Evolutionary conservation across 2,797 vertebrate genomes (phyloP), one percentile per base, ranked within the genome.

Genomic region (Columba guinea): DNA sequence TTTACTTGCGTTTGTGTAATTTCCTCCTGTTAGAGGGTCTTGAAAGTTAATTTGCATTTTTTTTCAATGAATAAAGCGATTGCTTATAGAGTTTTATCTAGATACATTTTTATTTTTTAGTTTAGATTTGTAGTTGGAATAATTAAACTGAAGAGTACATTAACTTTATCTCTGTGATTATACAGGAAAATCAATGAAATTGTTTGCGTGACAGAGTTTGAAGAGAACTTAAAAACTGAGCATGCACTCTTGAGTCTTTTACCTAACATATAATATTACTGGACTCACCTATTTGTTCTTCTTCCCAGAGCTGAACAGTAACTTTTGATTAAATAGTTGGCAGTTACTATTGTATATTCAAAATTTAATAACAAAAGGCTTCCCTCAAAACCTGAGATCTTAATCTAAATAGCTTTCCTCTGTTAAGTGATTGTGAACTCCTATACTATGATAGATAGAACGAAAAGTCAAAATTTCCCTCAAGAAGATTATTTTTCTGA

Each of bases 371-470:
- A 96, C 76, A 92, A 94, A 96, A 97, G 64, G 60, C 75, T 97
- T 96, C 90, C 81, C 90, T 97, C 77, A 91, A 94, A 96, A 67
- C 69, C 80, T 65, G 92, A 95, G 97, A 96, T 95, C 92, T 94
- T 97, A 96, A 97, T 97, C 97, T 97, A 96, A 97, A 97, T 97
- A 97, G 93, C 89, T 97, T 98, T 97, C 60, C 79, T 97, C 74
- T 96, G 60, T 95, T 95, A 59, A 32, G 55, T 93, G 95, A 95
- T 94, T 97, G 92, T 70, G 91, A 97, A 93, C 84, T 94, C 84
- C 77, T 92, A 26, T 79, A 67, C 62, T 94, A 26, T 87, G 92
- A 84, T 90, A 96, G 95, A 97, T 80, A 91, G 65, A 44, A 83
- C 10, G 15, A 86, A 91, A 91, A 89, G 94, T 58, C 67, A 92